Evolutionary conservation across 2,797 vertebrate genomes (phyloP), one percentile per base, ranked within the genome.

Genomic region (Harpagifer antarcticus): DNA sequence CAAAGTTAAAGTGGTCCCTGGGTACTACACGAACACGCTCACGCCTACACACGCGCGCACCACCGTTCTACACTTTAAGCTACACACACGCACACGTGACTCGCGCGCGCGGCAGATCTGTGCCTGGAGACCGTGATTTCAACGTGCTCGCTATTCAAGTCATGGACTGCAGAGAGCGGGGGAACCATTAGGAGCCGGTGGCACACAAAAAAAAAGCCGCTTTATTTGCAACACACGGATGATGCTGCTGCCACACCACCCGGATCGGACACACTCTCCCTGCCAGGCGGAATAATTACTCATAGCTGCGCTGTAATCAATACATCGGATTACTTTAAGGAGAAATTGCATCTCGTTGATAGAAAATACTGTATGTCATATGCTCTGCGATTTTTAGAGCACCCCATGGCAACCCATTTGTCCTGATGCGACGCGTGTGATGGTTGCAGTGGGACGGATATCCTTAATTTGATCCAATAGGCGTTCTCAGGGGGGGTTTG

Each of bases 81-180:
- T 27, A 27, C 27, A 27, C 27, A 27, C 27, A 27, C 27, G 27
- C 27, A 27, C 20, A 47, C 58, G 44, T 61, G 59, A 61, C 59
- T 17, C 56, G 0, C 69, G 78, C 82, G 62, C 76, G 33, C 60
- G 55, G 62, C 53, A 47, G 75, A 71, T 79, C 74, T 59, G 86
- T 43, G 85, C 79, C 68, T 47, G 74, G 78, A 86, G 86, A 83
- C 77, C 82, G 79, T 65, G 88, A 81, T 79, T 85, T 85, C 73
- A 80, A 57, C 82, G 84, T 87, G 91, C 86, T 92, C 91, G 74
- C 88, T 83, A 87, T 92, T 91, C 89, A 68, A 92, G 87, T 91
- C 90, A 90, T 91, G 91, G 87, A 90, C 88, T 90, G 90, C 90
- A 86, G 87, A 79, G 87, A 81, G 84, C 77, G 64, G 82, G 63